Conservation (phyloP, 1,140 invertebrate species). For the Ooceraea biroi region DNA sequence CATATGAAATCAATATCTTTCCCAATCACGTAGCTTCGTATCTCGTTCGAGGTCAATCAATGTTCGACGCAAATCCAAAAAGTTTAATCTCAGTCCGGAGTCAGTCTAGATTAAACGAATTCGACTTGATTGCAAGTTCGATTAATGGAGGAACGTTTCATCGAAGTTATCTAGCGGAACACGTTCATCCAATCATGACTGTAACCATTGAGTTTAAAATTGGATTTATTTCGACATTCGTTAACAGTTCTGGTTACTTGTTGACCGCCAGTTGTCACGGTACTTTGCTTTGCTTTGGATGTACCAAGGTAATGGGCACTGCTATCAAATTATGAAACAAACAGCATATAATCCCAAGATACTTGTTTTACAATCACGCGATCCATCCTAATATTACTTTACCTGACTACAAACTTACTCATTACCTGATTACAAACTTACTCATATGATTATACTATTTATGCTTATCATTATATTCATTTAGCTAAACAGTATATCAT, state of each 20-base stretch:
- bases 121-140: conserved; percentile 26
- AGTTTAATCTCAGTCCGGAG: conserved; percentile 54
- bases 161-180: conserved; percentile 49
- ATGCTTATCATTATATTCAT: conserved; percentile 1
- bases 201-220: conserved; percentile 47
- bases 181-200: conserved; percentile 50
- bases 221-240: conserved; percentile 56
- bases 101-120: conserved; percentile 49
- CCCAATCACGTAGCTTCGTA: conserved; percentile 17
- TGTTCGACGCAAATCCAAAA: conserved; percentile 51
- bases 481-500: not conserved
- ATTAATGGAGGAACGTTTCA: conserved; percentile 57
- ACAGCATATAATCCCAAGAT: not conserved
- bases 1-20: conserved; percentile 48
- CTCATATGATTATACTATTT: no score
- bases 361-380: conserved; percentile 3
- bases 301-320: not conserved
- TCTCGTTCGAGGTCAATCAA: conserved; percentile 41
- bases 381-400: not conserved
- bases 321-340: conserved; percentile 46
- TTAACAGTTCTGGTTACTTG: conserved; percentile 30
- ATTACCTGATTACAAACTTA: no score
- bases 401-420: not conserved
- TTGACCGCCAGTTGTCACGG: not conserved
- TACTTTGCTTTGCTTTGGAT: conserved; percentile 37